These are phyloP conservation scores for Galeruca laticollis DNA, from an alignment of 2,888 invertebrate species.

Conservation along the genomic window DNA sequence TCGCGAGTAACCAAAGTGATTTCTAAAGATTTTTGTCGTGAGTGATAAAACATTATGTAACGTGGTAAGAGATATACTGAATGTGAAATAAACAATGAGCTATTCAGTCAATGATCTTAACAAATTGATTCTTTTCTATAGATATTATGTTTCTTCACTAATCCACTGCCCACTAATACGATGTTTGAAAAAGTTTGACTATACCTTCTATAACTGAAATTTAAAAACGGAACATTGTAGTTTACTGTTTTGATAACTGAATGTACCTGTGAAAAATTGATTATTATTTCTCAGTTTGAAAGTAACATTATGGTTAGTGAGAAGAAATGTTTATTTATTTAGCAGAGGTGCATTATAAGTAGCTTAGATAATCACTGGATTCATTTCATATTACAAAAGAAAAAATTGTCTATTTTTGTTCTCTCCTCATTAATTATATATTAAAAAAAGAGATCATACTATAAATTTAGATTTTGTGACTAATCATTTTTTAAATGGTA, in stretches of 20 bases:
- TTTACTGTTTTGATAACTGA: conserved; percentile 48
- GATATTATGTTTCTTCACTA: too few species aligned
- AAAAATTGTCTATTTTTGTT: not conserved
- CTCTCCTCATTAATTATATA: not conserved
- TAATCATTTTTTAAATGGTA: too few species aligned
- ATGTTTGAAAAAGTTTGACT: not conserved
- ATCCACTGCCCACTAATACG: not conserved
- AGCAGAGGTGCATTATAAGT: not conserved
- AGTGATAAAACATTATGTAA: too few species aligned
- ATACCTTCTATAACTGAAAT: not conserved
- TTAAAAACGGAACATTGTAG: conserved; percentile 16
- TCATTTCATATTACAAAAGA: conserved; percentile 3
- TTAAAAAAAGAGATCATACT: too few species aligned
- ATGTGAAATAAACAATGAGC: too few species aligned
- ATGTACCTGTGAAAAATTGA: conserved; percentile 36
- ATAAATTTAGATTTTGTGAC: too few species aligned
- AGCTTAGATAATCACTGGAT: conserved; percentile 4
- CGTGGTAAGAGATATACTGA: too few species aligned
- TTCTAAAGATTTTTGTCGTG: too few species aligned
- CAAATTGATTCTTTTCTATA: too few species aligned
- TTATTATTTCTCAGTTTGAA: conserved; percentile 30
- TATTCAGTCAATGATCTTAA: too few species aligned
- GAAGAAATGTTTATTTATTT: conserved; percentile 9
- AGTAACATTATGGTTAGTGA: conserved; percentile 16
- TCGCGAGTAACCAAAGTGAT: too few species aligned